Conservation (phyloP, 2,113 vertebrate species). For the Pterocles gutturalis region DNA sequence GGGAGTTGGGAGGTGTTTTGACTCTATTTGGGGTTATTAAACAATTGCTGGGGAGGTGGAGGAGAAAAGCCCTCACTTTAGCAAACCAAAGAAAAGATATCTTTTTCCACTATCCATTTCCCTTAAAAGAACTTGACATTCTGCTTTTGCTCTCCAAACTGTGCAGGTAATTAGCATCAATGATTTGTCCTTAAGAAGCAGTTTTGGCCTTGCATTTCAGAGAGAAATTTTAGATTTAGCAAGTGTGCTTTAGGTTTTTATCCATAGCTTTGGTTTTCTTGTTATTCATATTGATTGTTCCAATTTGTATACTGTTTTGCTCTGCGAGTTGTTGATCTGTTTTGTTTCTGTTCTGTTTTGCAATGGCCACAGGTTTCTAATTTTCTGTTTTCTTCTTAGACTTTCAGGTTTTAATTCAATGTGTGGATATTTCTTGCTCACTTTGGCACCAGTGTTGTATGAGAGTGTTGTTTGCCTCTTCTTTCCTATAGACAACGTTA, state of each 20-base stretch:
- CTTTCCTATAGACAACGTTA: constrained; percentile 7
- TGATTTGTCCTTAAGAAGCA: constrained; percentile 59
- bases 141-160: constrained; percentile 39
- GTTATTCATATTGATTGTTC: constrained; percentile 74
- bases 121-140: constrained; percentile 14
- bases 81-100: not conserved
- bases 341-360: constrained; percentile 64
- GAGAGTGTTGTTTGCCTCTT: not conserved
- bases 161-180: constrained; percentile 65
- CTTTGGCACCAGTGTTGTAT: not conserved
- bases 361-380: constrained; percentile 47
- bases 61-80: not conserved
- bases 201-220: constrained; percentile 49
- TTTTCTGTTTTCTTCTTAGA: constrained; percentile 64
- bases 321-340: constrained; percentile 66
- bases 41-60: not conserved
- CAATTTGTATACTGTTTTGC: constrained; percentile 76
- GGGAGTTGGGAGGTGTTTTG: not conserved
- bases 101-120: not conserved
- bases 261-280: constrained; percentile 72
- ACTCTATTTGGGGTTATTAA: not conserved
- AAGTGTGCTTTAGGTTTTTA: constrained; percentile 69
- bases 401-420: constrained; percentile 36
- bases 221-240: constrained; percentile 57
- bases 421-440: not conserved